Conservation (phyloP, 1,140 invertebrate species). For the Drosophila fuyamai region DNA sequence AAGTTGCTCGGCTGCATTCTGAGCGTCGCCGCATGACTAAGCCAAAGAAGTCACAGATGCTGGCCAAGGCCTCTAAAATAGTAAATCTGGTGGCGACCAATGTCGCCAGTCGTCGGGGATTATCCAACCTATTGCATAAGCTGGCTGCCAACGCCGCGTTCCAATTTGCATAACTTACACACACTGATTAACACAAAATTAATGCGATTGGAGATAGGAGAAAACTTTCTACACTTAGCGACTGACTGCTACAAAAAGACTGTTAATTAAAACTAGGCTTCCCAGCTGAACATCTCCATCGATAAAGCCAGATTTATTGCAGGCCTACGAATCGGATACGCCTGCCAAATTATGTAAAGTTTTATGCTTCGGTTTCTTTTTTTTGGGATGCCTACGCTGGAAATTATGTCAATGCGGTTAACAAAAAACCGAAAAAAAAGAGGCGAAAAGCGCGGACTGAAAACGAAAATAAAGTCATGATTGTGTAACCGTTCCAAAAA, state of each 20-base stretch:
- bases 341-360: conserved; percentile 72
- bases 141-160: conserved; percentile 25
- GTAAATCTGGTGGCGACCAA: conserved; percentile 20
- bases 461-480: conserved; percentile 67
- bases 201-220: conserved; percentile 33
- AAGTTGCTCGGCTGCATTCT: conserved; percentile 78
- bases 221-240: conserved; percentile 75
- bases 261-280: conserved; percentile 66
- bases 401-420: conserved; percentile 81
- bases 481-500: conserved; percentile 80
- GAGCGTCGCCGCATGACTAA: conserved; percentile 68
- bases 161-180: conserved; percentile 72
- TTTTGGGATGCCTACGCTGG: conserved; percentile 54
- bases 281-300: conserved; percentile 24
- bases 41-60: conserved; percentile 67
- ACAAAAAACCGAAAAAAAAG: conserved; percentile 29
- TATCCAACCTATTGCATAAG: conserved; percentile 55
- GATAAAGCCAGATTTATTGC: conserved; percentile 50
- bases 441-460: conserved; percentile 47
- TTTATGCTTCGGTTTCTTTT: conserved; percentile 22
- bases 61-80: conserved; percentile 57
- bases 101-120: conserved; percentile 36
- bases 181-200: conserved; percentile 66
- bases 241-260: conserved; percentile 28
- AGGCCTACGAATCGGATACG: conserved; percentile 71